These are phyloP conservation scores for Sepioteuthis lessoniana DNA, from an alignment of 2,888 invertebrate genomes.

Conservation along the genomic window DNA sequence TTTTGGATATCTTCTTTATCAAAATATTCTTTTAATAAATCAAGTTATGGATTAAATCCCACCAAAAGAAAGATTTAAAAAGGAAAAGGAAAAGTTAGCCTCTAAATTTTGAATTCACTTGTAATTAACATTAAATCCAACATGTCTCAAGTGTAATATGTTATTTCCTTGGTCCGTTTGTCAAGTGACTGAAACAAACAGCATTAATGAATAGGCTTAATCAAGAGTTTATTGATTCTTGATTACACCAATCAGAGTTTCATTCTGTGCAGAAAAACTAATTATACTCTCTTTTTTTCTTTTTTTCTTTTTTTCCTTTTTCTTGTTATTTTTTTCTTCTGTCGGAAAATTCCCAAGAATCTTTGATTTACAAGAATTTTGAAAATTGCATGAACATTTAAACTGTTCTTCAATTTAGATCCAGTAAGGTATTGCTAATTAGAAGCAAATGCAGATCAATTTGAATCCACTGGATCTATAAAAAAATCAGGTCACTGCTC, in stretches of 20 bases:
- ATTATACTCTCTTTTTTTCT: not conserved
- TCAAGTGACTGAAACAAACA: slow-evolving; percentile 33
- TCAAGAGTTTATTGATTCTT: not conserved
- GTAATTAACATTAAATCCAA: not conserved
- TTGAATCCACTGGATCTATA: not conserved
- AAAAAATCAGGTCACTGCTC: slow-evolving; percentile 2
- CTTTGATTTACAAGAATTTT: not conserved
- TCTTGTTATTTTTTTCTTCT: not conserved
- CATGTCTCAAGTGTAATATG: not conserved
- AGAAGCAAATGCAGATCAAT: not conserved
- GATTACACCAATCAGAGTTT: not conserved
- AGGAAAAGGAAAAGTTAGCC: not conserved
- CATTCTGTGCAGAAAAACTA: slow-evolving; percentile 12
- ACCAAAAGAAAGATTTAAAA: not conserved
- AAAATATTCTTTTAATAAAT: not conserved
- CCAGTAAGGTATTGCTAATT: slow-evolving; percentile 20
- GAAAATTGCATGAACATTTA: not conserved
- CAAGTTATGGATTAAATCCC: not conserved
- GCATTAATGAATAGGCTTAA: slow-evolving; percentile 33
- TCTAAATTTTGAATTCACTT: not conserved
- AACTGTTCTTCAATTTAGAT: slow-evolving; percentile 6
- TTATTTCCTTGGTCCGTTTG: not conserved
- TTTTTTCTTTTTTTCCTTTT: too few relatives aligned
- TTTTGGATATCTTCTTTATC: not conserved
- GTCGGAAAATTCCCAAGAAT: slow-evolving; percentile 18